These are phyloP conservation scores for Xylocopa sonorina DNA, from an alignment of 1,140 invertebrate species.

Conservation along the genomic window DNA sequence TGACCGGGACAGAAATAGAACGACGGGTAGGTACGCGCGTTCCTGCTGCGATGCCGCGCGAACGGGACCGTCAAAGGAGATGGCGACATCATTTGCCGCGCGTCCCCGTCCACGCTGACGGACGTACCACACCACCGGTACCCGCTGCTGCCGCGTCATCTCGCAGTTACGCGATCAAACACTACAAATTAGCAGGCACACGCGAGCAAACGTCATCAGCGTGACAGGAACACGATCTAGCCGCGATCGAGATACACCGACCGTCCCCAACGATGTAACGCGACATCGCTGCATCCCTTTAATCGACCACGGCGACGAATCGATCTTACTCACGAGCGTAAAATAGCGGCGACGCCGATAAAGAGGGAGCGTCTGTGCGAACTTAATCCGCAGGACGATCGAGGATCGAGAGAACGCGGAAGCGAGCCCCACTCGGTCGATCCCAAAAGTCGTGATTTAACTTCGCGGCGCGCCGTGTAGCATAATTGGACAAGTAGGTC, in stretches of 20 bases:
- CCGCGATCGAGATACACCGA: not conserved
- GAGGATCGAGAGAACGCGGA: not conserved
- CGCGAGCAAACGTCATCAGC: conserved; percentile 27
- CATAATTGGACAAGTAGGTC: conserved; percentile 70
- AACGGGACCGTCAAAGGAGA: conserved; percentile 9
- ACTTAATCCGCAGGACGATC: not conserved
- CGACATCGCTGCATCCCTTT: too few species aligned
- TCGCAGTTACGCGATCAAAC: conserved; percentile 43
- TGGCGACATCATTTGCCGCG: not conserved
- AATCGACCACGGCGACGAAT: not conserved
- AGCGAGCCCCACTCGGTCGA: not conserved
- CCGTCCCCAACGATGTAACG: conserved; percentile 15
- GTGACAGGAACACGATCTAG: conserved; percentile 19
- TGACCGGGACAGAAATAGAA: not conserved
- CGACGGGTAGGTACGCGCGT: not conserved
- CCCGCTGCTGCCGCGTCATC: conserved; percentile 29
- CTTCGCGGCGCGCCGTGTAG: conserved; percentile 19
- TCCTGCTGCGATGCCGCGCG: not conserved
- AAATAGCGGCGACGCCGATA: too few species aligned
- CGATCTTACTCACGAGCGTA: not conserved
- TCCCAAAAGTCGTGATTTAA: conserved; percentile 46
- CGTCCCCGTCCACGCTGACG: not conserved
- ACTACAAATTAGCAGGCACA: conserved; percentile 34
- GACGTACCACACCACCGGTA: conserved; percentile 1
- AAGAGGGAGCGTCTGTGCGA: not conserved